phyloP scores from a whole-genome alignment of 2,113 vertebrate genomes.

The Oriolus oriolus region DNA sequence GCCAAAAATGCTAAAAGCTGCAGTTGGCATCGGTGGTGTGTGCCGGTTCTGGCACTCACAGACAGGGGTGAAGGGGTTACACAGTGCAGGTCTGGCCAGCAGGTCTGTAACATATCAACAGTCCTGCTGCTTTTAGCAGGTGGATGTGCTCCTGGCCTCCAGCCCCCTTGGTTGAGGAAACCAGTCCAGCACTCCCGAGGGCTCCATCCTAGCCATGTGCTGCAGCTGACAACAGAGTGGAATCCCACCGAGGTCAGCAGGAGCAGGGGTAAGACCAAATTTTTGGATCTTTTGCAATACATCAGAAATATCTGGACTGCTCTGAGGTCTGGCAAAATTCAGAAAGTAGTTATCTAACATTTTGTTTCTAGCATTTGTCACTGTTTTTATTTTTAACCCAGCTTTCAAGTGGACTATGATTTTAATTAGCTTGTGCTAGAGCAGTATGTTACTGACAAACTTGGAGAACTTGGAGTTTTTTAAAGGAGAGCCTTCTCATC shows the following conservation, averaged over 20 bases:
- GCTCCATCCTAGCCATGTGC: background rate
- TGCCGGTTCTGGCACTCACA: fast-evolving
- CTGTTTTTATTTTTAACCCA: background rate
- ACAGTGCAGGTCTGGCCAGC: background rate
- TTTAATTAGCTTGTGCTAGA: background rate
- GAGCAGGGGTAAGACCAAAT: background rate
- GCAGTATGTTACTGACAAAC: background rate
- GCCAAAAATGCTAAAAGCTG: too few species aligned
- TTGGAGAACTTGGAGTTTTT: background rate
- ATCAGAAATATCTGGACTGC: background rate
- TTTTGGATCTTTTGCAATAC: background rate
- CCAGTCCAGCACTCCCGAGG: background rate
- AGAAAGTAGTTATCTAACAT: background rate
- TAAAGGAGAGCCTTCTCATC: background rate
- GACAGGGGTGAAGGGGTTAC: background rate
- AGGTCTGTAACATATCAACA: background rate
- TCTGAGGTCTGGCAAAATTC: background rate
- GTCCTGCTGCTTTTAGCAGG: background rate
- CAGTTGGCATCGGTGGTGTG: fast-evolving
- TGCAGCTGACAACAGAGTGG: background rate
- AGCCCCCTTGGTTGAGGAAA: background rate
- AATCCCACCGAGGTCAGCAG: fast-evolving
- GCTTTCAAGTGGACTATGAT: background rate
- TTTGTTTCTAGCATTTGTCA: background rate
- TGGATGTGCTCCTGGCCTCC: background rate